Base-by-base conservation (phyloP, 2,888 invertebrate species). In the Sycophila texana region DNA sequence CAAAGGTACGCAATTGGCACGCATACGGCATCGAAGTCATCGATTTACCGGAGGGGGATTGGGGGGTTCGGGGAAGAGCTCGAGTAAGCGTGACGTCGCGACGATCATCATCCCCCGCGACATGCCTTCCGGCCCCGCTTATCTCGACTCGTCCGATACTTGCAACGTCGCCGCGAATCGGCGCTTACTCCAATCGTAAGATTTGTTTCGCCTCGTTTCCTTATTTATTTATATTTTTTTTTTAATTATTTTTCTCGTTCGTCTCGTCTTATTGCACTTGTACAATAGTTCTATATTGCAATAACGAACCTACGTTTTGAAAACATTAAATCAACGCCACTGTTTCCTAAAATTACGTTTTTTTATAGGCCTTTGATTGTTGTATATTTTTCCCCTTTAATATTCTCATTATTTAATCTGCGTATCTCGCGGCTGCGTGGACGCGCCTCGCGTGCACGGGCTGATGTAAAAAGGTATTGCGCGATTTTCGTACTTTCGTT, bases 361-460 rank as follows among this genome's bases (percentile, higher is more conserved):
- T 71, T 81, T 80, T 86, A 86, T 86, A 86, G 86, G 86, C 86
- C 86, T 86, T 86, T 86, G 86, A 86, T 86, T 86, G 86, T 86
- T 84, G 83, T 77, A 81, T 70, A 53, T 75, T 67, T 58, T 72
- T 71, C 10, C 39, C 10, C 39, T 39, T 10, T 39, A 39, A 39
- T 39, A 7, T 39, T 10, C 10, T 39, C 10, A 65, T 74, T 72
- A 73, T 57, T 73, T 14, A 4, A 1, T 75, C 58, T 74, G 26
- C 51, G 65, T 70, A 57, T 63, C 61, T 63, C 53, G 5, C 10
- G 39, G 10, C 10, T 39, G 10, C 39, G 39, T 39, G 7, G 10
- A 39, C 39, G 39, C 39, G 22, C 53, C 51, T 76, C 58, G 49
- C 47, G 57, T 78, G 78, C 78, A 76, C 68, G 61, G 75, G 70